Evolutionary conservation across 2,888 invertebrate species (phyloP).

Genomic region (Pseudococcus longispinus): DNA sequence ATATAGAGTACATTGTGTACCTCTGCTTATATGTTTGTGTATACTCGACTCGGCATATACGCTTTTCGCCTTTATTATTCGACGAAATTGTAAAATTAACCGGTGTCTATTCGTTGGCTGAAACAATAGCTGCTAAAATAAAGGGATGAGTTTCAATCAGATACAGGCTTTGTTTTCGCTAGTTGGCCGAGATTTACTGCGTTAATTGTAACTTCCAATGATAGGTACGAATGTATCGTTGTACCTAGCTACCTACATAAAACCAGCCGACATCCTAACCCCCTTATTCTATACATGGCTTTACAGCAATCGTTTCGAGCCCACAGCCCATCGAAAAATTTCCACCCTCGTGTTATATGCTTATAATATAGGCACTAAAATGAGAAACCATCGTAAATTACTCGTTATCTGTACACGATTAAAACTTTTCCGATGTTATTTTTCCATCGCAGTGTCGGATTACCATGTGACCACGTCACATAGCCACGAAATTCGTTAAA

Average conservation of each 20-base stretch:
- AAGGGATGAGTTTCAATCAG: slow-evolving; percentile 44
- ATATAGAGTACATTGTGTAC: not conserved
- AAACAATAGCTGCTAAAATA: slow-evolving; percentile 26
- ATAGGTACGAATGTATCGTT: not conserved
- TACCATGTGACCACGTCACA: not conserved
- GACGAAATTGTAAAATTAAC: slow-evolving; percentile 34
- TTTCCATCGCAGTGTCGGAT: not conserved
- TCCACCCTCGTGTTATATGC: not conserved
- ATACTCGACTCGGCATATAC: not conserved
- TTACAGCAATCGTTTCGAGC: not conserved
- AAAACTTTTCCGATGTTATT: slow-evolving; percentile 33
- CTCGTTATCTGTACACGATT: slow-evolving; percentile 20
- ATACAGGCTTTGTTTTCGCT: slow-evolving; percentile 41
- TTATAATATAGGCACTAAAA: not conserved
- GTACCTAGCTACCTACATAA: not conserved
- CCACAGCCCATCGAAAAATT: not conserved
- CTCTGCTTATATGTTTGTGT: not conserved
- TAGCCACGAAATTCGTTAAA: not conserved
- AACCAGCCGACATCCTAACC: not conserved
- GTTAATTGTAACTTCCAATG: slow-evolving; percentile 45
- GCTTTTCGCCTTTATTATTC: slow-evolving; percentile 37
- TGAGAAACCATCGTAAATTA: slow-evolving; percentile 4
- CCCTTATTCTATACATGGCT: not conserved
- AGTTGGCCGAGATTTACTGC: slow-evolving; percentile 46
- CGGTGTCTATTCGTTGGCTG: slow-evolving; percentile 28